phyloP scores from a whole-genome alignment of 2,113 vertebrate species.

The Origma solitaria region DNA sequence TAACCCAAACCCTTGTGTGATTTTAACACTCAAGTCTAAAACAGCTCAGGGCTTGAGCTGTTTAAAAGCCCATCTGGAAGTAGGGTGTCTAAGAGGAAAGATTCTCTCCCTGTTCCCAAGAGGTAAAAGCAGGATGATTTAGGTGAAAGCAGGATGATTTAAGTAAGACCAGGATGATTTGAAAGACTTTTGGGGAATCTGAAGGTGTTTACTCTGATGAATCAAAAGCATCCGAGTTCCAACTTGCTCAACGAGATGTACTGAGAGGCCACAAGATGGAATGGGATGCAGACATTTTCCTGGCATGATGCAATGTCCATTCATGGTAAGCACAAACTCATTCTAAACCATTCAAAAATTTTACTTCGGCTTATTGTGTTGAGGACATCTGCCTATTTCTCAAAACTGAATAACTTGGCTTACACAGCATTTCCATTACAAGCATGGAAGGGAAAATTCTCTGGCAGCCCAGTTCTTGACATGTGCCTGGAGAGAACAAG shows the following conservation, averaged over 20 bases:
- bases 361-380: background rate
- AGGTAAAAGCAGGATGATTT: background rate
- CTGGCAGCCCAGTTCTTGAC: background rate
- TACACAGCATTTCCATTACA: background rate
- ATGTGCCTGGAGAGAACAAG: background rate
- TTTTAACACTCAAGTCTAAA: background rate
- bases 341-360: background rate
- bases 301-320: background rate
- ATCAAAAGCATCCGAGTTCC: background rate
- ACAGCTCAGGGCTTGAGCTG: background rate
- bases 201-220: background rate
- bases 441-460: background rate
- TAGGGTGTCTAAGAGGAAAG: fast-evolving
- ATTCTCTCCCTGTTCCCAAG: background rate
- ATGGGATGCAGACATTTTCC: background rate
- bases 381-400: background rate
- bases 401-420: background rate
- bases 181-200: background rate
- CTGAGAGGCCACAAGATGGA: background rate
- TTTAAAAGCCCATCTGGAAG: background rate
- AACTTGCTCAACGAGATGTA: background rate
- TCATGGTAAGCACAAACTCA: background rate
- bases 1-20: background rate
- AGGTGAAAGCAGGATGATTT: background rate
- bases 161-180: background rate